Evolutionary conservation across 2,888 invertebrate species (phyloP), one percentile per base, ranked within the genome.

Genomic region (Auanema freiburgensis): DNA sequence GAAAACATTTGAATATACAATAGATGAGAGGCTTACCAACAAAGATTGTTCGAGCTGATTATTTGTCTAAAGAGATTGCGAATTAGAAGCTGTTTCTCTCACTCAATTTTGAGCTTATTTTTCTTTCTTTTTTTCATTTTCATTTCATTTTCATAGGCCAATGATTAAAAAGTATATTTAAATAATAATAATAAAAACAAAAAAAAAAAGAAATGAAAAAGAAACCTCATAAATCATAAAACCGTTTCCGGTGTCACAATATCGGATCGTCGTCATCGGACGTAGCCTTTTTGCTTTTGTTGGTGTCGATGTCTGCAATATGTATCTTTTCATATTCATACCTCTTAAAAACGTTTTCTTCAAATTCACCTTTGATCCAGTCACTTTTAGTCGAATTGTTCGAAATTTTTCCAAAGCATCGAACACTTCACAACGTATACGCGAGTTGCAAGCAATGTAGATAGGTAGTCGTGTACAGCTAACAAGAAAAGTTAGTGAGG

Each of bases 381-480:
- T 69, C 25, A 67, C 41, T 52, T 69, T 54, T 25, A 65, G 58
- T 41, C 65, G 62, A 0, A 60, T 63, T 21, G 63, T 41, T n/a
- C 65, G 57, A 59, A 65, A 63, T 52, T 55, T 66, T 16, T 70
- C 70, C 21, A 72, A 57, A 21, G 61, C 63, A 33, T 69, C 67
- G 21, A 67, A 43, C 11, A 75, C 63, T 56, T 74, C 76, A 18
- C 57, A 61, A 12, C 74, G 67, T 4, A 76, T 74, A 42, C 76
- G 59, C 6, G 72, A 76, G 64, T 80, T 80, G 58, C 80, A 80
- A 1, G 69, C 69, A 52, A 78, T 71, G 62, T 80, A 80, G 25
- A 80, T 80, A 12, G 80, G 80, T 1, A 80, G 70, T 14, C 80
- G 71, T 42, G 71, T 67, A 11, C 74, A 74, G 44, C 78, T 74